phyloP scores from a whole-genome alignment of 2,113 vertebrate species.

The Microtus montanus region DNA sequence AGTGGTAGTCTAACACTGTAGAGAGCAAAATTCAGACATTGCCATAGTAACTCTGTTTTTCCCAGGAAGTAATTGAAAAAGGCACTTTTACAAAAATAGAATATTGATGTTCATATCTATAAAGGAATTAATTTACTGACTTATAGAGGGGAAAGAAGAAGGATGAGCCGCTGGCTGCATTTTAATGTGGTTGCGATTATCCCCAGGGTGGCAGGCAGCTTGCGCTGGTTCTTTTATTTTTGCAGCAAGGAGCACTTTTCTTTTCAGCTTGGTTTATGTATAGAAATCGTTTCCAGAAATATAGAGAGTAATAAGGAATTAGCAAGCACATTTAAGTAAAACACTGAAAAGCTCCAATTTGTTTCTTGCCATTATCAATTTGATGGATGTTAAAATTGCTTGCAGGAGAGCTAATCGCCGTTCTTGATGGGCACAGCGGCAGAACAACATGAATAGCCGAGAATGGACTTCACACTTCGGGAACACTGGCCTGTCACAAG shows the following conservation, averaged over 20 bases:
- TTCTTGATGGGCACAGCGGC: constrained; percentile 70
- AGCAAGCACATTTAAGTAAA: constrained; percentile 79
- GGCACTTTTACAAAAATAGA: constrained; percentile 79
- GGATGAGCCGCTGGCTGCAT: constrained; percentile 66
- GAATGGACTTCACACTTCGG: constrained; percentile 68
- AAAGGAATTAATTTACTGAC: constrained; percentile 81
- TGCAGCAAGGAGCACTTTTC: constrained; percentile 69
- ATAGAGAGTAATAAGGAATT: constrained; percentile 73
- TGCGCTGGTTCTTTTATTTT: constrained; percentile 73
- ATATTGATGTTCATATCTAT: constrained; percentile 81
- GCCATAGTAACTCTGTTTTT: constrained; percentile 74
- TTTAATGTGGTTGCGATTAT: constrained; percentile 75
- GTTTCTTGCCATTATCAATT: constrained; percentile 80
- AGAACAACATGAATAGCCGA: constrained; percentile 50
- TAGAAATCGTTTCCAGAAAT: constrained; percentile 79
- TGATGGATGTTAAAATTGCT: constrained; percentile 84
- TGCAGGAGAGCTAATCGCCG: constrained; percentile 77
- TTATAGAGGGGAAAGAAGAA: constrained; percentile 77
- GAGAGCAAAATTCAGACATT: constrained; percentile 66
- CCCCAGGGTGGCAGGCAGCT: constrained; percentile 65
- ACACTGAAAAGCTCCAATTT: constrained; percentile 82
- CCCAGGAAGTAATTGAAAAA: constrained; percentile 71
- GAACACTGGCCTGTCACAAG: constrained; percentile 57
- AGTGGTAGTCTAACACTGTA: constrained; percentile 67
- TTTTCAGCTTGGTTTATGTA: constrained; percentile 70